Evolutionary conservation across 2,797 vertebrate genomes (phyloP).

Genomic region (Danio choprae): DNA sequence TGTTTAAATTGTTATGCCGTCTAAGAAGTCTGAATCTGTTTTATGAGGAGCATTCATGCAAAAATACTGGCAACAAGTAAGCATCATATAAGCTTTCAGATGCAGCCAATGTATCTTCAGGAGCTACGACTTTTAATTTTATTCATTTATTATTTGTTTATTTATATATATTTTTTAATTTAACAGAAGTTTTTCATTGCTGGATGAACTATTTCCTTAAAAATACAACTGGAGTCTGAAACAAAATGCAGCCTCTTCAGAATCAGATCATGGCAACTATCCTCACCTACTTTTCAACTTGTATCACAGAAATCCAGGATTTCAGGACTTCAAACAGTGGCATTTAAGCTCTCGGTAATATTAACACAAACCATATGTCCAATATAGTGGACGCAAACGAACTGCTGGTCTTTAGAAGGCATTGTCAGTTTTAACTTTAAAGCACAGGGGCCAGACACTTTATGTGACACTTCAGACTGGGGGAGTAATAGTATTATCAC

Average conservation of each 20-base stretch:
- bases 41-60: no score
- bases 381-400: background rate
- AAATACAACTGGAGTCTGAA: no score
- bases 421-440: conserved; percentile 4
- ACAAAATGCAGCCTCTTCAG: background rate
- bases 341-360: background rate
- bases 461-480: conserved; percentile 28
- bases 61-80: no score
- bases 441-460: conserved; percentile 13
- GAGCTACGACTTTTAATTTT: no score
- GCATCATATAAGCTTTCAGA: no score
- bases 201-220: no score
- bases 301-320: background rate
- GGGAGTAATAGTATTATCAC: conserved; percentile 10
- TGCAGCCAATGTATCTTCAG: no score
- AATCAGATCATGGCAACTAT: background rate
- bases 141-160: no score
- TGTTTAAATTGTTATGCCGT: no score
- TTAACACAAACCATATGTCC: conserved; percentile 38
- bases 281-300: background rate
- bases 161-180: no score
- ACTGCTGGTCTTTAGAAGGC: background rate
- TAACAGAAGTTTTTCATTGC: no score
- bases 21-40: no score
- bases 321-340: background rate